A percentile compares a stretch with the other conserved stretches of the same genome.
Evolutionary conservation across 2,113 vertebrate species (phyloP).

Genomic region (Phaetusa simplex): DNA sequence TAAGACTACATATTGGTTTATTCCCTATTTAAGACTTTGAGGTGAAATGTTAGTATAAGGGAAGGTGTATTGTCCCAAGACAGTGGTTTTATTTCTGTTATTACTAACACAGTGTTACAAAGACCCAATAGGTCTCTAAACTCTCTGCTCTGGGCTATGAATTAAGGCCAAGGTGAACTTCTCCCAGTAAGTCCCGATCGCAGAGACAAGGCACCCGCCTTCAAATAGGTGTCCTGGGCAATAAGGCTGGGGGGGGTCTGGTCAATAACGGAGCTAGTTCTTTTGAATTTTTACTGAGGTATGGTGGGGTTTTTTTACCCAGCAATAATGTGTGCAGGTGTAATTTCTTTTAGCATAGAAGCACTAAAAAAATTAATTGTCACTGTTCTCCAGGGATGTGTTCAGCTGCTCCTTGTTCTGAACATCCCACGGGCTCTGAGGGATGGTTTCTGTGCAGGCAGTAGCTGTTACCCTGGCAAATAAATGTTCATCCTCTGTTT

Average conservation of each 20-base stretch:
- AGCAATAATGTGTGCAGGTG: rapidly evolving
- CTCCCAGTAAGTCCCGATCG: not conserved
- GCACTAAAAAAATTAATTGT: not conserved
- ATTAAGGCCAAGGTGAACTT: not conserved
- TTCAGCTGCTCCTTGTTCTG: not conserved
- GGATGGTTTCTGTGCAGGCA: not conserved
- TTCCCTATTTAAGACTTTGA: not conserved
- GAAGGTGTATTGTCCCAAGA: not conserved
- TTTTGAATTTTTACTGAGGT: not conserved
- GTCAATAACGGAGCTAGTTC: not conserved
- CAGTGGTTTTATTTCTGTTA: not conserved
- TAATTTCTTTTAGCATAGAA: not conserved
- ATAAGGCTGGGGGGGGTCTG: not conserved
- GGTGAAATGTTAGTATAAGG: slow-evolving; percentile 1
- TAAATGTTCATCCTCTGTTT: not conserved
- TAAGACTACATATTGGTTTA: not conserved
- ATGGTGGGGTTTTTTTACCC: not conserved
- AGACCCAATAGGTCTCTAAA: not conserved
- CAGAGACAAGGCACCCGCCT: not conserved
- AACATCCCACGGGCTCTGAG: not conserved
- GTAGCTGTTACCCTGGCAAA: not conserved
- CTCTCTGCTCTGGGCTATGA: not conserved
- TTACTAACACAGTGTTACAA: not conserved
- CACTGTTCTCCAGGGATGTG: not conserved
- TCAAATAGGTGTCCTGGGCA: not conserved